Percentiles rank a stretch among this genome's conserved stretches.
These are phyloP conservation scores for Apaloderma vittatum DNA, from an alignment of 2,113 vertebrate genomes.

Conservation along the genomic window DNA sequence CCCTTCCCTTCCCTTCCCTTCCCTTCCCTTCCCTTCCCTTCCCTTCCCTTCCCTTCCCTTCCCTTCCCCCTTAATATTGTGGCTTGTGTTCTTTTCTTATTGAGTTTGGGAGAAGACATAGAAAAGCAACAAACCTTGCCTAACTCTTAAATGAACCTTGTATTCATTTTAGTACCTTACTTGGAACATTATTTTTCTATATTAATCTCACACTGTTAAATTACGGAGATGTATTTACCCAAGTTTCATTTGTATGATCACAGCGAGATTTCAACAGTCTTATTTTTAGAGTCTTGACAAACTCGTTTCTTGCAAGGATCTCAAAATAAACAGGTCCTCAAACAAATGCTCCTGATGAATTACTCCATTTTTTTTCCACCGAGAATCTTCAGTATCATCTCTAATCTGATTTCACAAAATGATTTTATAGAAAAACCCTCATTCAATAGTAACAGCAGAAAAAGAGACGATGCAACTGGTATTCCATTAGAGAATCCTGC, in stretches of 20 bases:
- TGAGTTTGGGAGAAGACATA: neutral
- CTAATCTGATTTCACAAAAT: neutral
- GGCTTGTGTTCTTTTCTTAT: neutral
- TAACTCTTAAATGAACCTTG: neutral
- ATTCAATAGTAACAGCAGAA: neutral
- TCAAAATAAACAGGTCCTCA: neutral
- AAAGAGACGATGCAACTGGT: neutral
- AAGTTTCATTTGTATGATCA: neutral
- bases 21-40: neutral
- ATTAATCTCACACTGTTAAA: neutral
- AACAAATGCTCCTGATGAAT: neutral
- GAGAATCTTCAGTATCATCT: neutral
- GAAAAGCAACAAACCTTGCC: rapidly evolving
- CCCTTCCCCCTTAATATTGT: rapidly evolving
- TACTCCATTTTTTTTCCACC: neutral
- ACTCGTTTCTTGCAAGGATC: neutral
- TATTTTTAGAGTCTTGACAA: neutral
- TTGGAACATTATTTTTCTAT: neutral
- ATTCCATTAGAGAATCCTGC: neutral
- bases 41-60: no score
- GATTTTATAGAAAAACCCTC: neutral
- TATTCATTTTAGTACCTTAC: neutral
- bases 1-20: rapidly evolving
- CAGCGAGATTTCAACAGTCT: neutral
- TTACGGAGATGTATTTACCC: neutral